Evolutionary conservation across 2,888 invertebrate species (phyloP), one percentile per base, ranked within the genome.

Genomic region (Lasioglossum morio): DNA sequence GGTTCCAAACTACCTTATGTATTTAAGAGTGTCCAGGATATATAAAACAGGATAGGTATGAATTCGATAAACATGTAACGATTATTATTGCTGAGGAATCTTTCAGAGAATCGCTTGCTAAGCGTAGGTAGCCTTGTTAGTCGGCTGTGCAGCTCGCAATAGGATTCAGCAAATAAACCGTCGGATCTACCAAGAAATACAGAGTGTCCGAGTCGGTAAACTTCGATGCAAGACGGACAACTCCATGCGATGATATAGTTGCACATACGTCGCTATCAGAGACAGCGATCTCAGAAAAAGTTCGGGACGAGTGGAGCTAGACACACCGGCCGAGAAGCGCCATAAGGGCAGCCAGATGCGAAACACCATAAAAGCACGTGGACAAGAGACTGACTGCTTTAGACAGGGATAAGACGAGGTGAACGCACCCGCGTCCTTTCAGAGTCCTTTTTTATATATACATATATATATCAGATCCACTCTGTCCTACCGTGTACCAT

Each of bases 371-470:
- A 87, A 87, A 84, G 87, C 83, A 73, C 53, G 87, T 63, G 82
- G 81, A 72, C 79, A 69, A 37, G 75, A 75, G 81, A 74, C 82
- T 48, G 78, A 79, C 79, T 72, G 80, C 77, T 76, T 46, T 63
- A 73, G 76, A 78, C 84, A 86, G 84, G 75, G 79, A 76, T 69
- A 66, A 74, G 69, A 72, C 86, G 84, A 88, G 88, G 88, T 89
- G 86, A 89, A 89, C 82, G 88, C 75, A 87, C 88, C 82, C 76
- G 79, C 88, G 86, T 88, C 88, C 88, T 87, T 88, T 85, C 79
- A 72, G 84, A 84, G 84, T 88, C 88, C 88, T 88, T 88, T 88
- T n/a, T n/a, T n/a, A n/a, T n/a, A n/a, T n/a, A n/a, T n/a, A n/a
- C n/a, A n/a, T n/a, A n/a, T 79, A 80, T 83, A 85, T 73, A 53